Base-by-base conservation (phyloP, 2,797 vertebrate genomes). In the Tenualosa thibaudeaui region DNA sequence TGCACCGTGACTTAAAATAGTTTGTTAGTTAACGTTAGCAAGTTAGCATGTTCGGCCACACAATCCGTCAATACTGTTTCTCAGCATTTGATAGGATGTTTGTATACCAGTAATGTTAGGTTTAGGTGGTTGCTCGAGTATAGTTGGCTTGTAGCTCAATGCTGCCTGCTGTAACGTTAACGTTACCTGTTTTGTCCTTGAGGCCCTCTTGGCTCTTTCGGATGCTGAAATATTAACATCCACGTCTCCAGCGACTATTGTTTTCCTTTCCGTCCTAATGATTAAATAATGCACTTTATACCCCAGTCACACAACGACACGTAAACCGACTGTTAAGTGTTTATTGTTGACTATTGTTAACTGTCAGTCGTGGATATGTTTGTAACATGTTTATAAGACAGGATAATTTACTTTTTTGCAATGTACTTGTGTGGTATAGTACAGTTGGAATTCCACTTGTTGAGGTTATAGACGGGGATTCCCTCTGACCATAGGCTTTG, bases 171-270 rank as follows among this genome's bases (percentile, higher is more conserved):
- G 83, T 31, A 31, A 31, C 31, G 0, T 31, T 31, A 31, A 31
- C 31, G 31, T 31, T 75, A 75, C n/a, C 13, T 12, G 37, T 78
- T 40, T 78, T 19, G 5, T 78, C 31, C 10, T 71, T 78, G 17
- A 9, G 58, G 62, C 49, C 58, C 71, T 83, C 19, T 31, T 49
- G 26, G 26, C 81, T 83, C n/a, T 49, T n/a, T 17, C 0, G 54
- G 53, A 24, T 85, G 62, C 56, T 90, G 81, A 82, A 90, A 88
- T 88, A 90, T 90, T 6, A 90, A 81, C 71, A 15, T 26, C 8
- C 81, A 84, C 43, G 56, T 60, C 49, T 86, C 51, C 84, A 83
- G 75, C 85, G 86, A 82, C 86, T 56, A 22, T 22, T 49, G 60
- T 86, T 81, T 49, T 49, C n/a, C 37, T 65, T 78, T 37, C 46